These are phyloP conservation scores for Festucalex cinctus DNA, from an alignment of 2,113 vertebrate genomes.

Conservation along the genomic window DNA sequence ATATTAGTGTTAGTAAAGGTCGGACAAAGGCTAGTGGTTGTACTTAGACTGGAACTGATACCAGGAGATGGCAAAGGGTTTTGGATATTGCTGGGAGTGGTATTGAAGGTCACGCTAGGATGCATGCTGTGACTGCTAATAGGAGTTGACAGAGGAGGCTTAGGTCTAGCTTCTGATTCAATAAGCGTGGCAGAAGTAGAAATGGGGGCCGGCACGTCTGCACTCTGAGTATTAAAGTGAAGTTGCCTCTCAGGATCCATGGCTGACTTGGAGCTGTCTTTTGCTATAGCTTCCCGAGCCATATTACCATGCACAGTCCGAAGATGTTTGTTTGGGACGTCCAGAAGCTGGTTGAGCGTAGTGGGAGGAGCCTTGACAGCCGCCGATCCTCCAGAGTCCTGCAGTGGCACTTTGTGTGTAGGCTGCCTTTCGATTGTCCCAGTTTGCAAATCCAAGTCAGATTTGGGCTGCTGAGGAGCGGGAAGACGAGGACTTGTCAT, in stretches of 20 bases:
- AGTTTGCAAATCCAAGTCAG: constrained; percentile 72
- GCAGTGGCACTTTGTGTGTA: constrained; percentile 45
- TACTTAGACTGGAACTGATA: constrained; percentile 36
- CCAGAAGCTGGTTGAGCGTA: constrained; percentile 91
- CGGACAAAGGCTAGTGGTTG: constrained; percentile 28
- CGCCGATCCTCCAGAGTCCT: constrained; percentile 77
- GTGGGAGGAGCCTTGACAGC: constrained; percentile 85
- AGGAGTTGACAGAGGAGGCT: constrained; percentile 39
- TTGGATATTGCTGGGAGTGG: constrained; percentile 37
- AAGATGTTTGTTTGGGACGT: constrained; percentile 80
- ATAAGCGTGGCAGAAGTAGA: constrained; percentile 28
- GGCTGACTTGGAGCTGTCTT: constrained; percentile 50
- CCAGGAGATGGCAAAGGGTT: constrained; percentile 26
- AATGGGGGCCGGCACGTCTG: constrained; percentile 35
- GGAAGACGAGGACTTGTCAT: constrained; percentile 70
- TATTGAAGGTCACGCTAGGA: constrained; percentile 38
- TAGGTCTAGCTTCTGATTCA: constrained; percentile 59
- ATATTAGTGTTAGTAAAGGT: constrained; percentile 49
- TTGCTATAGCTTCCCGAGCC: constrained; percentile 48
- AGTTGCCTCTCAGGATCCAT: constrained; percentile 50
- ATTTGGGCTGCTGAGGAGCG: constrained; percentile 75
- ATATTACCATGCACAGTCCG: constrained; percentile 66
- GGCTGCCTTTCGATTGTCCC: constrained; percentile 51
- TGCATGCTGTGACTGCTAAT: constrained; percentile 45
- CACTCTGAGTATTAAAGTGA: constrained; percentile 46